Evolutionary conservation across 2,888 invertebrate genomes (phyloP).

Genomic region (Oscheius myriophilus): DNA sequence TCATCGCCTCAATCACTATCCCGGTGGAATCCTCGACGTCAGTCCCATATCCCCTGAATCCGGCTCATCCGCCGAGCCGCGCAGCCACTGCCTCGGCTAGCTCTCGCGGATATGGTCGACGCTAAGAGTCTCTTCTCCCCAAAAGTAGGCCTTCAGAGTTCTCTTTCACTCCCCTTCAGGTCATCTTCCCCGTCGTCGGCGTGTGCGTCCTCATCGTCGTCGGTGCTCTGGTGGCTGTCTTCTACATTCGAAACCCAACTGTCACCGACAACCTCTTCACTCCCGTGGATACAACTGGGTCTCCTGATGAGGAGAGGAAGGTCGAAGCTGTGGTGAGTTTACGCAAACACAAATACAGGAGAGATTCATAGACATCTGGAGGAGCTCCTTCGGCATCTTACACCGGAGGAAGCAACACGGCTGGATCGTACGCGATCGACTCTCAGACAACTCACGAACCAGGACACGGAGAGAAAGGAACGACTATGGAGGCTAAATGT

Average conservation of each 20-base stretch:
- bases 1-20: not conserved
- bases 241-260: conserved; percentile 38
- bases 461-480: not conserved
- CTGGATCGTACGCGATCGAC: conserved; percentile 9
- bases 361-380: not conserved
- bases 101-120: conserved; percentile 35
- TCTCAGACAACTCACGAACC: not conserved
- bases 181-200: conserved; percentile 39
- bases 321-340: not conserved
- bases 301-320: conserved; percentile 11
- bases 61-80: conserved; percentile 16
- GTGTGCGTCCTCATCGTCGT: conserved; percentile 39
- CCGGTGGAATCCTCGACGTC: not conserved
- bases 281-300: conserved; percentile 10
- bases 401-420: conserved; percentile 6
- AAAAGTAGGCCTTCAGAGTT: conserved; percentile 25
- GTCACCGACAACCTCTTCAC: conserved; percentile 28
- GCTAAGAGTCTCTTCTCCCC: conserved; percentile 40
- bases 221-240: conserved; percentile 41
- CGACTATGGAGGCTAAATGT: conserved; percentile 10
- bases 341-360: not conserved
- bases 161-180: conserved; percentile 11
- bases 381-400: not conserved
- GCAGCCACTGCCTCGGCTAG: conserved; percentile 2
- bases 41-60: conserved; percentile 3